Conservation (phyloP, 2,888 invertebrate species). For the Thumatha senex region DNA sequence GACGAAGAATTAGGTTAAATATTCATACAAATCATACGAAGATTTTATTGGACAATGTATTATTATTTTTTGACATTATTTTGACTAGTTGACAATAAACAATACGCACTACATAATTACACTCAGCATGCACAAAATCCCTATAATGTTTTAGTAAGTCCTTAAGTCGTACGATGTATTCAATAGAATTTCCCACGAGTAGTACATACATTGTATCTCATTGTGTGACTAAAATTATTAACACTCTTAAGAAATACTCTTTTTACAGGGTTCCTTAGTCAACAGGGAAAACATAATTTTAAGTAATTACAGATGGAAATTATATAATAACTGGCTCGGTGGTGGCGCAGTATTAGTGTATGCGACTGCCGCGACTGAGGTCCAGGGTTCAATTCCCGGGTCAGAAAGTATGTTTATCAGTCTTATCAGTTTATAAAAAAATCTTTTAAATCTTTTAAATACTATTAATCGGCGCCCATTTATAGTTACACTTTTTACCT, state of each 20-base stretch:
- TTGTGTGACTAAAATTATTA: slow-evolving; percentile 11
- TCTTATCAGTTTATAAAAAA: too few species aligned
- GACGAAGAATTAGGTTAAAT: too few species aligned
- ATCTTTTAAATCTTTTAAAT: too few species aligned
- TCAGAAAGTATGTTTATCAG: too few species aligned
- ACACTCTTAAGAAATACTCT: slow-evolving; percentile 12
- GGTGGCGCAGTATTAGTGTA: too few species aligned
- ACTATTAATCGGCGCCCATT: too few species aligned
- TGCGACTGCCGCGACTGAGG: too few species aligned
- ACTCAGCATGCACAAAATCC: slow-evolving; percentile 6
- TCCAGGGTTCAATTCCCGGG: too few species aligned
- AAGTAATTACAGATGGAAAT: too few species aligned
- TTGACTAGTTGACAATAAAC: not conserved
- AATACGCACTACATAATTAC: slow-evolving; percentile 5
- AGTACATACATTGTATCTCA: slow-evolving; percentile 12
- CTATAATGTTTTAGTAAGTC: slow-evolving; percentile 15
- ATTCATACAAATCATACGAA: too few species aligned
- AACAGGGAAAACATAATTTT: not conserved
- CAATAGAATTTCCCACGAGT: slow-evolving; percentile 26
- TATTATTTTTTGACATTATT: not conserved
- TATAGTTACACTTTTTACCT: too few species aligned
- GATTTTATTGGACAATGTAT: not conserved
- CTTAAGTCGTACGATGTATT: slow-evolving; percentile 23
- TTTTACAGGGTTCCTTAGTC: not conserved
- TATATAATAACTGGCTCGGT: too few species aligned